Percentiles rank a stretch among this genome's conserved stretches.
phyloP scores from a whole-genome alignment of 1,140 invertebrate species.

The Aphis gossypii region DNA sequence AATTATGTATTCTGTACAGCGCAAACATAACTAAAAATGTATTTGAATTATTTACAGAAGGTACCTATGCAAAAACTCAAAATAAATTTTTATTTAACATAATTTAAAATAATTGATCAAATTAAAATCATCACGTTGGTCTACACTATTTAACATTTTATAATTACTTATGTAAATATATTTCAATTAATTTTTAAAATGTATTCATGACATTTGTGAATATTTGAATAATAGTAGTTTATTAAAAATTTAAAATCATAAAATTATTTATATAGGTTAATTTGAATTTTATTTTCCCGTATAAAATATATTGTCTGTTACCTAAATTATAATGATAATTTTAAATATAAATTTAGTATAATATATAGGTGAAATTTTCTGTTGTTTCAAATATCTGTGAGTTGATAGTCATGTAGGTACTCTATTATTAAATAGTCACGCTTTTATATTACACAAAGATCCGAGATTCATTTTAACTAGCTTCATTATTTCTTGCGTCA shows the following conservation, averaged over 20 bases:
- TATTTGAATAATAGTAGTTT: constrained; percentile 1
- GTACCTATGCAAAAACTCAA: not conserved
- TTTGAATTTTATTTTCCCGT: not conserved
- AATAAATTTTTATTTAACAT: not conserved
- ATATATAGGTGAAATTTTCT: not conserved
- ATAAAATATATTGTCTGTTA: not conserved
- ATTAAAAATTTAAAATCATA: not conserved
- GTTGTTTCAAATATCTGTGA: not conserved
- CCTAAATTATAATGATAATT: not conserved
- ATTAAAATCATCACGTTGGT: not conserved
- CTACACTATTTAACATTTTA: not conserved
- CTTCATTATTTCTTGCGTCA: not conserved
- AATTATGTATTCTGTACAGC: not conserved
- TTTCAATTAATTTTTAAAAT: not conserved
- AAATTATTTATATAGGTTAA: not conserved
- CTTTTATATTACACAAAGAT: not conserved
- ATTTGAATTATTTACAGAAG: constrained; percentile 2
- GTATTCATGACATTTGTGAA: not conserved
- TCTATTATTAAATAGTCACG: not conserved
- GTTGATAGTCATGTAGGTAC: not conserved
- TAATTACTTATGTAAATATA: constrained; percentile 13
- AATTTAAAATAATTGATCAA: not conserved
- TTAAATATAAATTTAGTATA: not conserved
- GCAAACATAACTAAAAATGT: not conserved
- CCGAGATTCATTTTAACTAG: not conserved